phyloP scores from a whole-genome alignment of 2,797 vertebrate genomes.

The Selene dorsalis region DNA sequence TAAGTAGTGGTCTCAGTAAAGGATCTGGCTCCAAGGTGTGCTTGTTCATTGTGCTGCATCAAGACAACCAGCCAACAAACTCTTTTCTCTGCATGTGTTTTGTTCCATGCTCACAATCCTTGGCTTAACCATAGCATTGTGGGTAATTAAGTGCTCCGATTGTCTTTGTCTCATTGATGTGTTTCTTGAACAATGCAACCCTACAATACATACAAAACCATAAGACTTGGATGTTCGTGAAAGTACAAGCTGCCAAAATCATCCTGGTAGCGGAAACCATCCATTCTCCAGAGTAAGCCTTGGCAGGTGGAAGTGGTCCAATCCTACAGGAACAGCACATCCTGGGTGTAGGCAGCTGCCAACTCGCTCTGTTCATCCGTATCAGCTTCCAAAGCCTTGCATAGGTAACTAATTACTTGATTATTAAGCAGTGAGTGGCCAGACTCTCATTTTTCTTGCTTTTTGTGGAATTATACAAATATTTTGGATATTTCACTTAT shows the following conservation, averaged over 20 bases:
- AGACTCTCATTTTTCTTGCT: neutral
- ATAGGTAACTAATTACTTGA: constrained; percentile 56
- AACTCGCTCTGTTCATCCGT: constrained; percentile 60
- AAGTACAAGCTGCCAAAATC: constrained; percentile 67
- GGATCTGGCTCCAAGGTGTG: constrained; percentile 38
- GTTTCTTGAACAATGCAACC: constrained; percentile 58
- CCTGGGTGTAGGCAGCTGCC: constrained; percentile 64
- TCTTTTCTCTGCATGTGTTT: constrained; percentile 32
- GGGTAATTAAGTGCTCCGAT: constrained; percentile 74
- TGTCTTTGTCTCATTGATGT: constrained; percentile 65
- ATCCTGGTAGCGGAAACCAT: constrained; percentile 65
- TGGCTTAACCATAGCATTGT: constrained; percentile 58
- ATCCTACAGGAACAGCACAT: constrained; percentile 68
- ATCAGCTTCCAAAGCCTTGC: constrained; percentile 48
- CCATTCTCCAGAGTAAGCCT: constrained; percentile 66
- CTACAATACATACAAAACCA: constrained; percentile 44
- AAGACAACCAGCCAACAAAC: constrained; percentile 48
- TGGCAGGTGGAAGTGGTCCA: constrained; percentile 71
- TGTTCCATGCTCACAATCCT: constrained; percentile 42
- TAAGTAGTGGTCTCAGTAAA: neutral
- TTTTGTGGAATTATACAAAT: neutral
- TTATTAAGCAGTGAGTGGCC: constrained; percentile 23
- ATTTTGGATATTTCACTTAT: neutral
- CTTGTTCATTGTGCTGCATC: constrained; percentile 46
- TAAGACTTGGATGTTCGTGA: constrained; percentile 69